phyloP scores from a whole-genome alignment of 2,888 invertebrate species.

The Epirrita christyi region DNA sequence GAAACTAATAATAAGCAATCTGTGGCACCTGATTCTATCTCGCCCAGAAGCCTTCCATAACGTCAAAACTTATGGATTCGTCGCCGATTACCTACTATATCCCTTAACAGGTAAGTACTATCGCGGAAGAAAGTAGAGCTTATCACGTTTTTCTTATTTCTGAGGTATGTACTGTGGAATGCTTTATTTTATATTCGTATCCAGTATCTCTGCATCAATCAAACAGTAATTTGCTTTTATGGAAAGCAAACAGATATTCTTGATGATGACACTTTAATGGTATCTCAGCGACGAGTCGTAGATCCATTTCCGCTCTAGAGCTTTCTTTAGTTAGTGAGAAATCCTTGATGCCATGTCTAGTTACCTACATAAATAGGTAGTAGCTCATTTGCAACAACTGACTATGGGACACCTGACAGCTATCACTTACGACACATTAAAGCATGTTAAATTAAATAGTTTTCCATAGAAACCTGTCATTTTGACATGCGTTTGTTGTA shows the following conservation, averaged over 20 bases:
- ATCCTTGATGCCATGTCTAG: no score
- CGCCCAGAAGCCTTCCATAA: conserved; percentile 54
- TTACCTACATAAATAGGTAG: no score
- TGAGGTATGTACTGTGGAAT: not conserved
- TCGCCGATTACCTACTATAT: conserved; percentile 49
- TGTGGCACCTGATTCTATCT: conserved; percentile 45
- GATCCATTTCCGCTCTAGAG: conserved; percentile 11
- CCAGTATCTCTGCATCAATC: conserved; percentile 38
- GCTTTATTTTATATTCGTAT: not conserved
- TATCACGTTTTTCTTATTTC: not conserved
- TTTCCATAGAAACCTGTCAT: no score
- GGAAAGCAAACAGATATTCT: conserved; percentile 19
- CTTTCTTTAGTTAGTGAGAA: conserved; percentile 7
- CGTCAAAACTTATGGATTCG: no score
- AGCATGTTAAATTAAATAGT: no score
- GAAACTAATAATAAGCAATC: conserved; percentile 25
- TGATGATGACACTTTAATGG: conserved; percentile 27
- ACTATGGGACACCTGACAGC: no score
- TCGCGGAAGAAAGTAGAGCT: conserved; percentile 1
- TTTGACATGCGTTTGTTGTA: no score
- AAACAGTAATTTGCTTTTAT: conserved; percentile 26
- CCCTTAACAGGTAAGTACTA: conserved; percentile 37
- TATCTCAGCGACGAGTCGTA: conserved; percentile 4
- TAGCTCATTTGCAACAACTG: not conserved
- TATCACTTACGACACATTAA: no score